Base-by-base conservation (phyloP, 2,113 vertebrate species). In the Haplotaxodon microlepis region DNA sequence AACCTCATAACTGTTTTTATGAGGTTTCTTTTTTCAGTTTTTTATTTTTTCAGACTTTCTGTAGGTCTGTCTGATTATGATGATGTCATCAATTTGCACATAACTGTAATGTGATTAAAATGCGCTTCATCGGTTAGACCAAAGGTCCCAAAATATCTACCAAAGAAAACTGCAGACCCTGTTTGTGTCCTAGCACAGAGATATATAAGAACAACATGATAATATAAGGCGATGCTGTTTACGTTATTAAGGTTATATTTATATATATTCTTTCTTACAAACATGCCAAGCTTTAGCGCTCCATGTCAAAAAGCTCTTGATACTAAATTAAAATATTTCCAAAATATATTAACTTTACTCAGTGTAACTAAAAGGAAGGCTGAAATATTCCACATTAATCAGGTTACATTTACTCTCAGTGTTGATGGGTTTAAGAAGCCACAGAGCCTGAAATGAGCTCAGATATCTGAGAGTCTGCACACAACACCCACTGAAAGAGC, bases 121-220 rank as follows among this genome's bases (percentile, higher is more conserved):
- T 6, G 56, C 0, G 27, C 27, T 59, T 6, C 54, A 27, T 14
- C 12, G 8, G 2, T 61, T 61, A 1, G 0, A 61, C 8, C 16
- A 6, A 34, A 61, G 57, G 29, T 1, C 0, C 0, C 5, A 10
- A 61, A 61, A 61, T 61, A 61, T 31, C 29, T 61, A 61, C 57
- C 57, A 61, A 34, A 61, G 57, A 63, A 19, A 63, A 19, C 59
- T 3, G 59, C 59, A 63, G 29, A 63, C 3, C 5, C 0, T 4
- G 59, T 19, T 63, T 63, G 16, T 4, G 31, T 63, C 0, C 29
- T 0, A 19, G 29, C 29, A 63, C 16, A 61, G 29, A 61, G 59
- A 0, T 1, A 31, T 4, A 61, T 19, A 19, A 61, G 57, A 34
- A 17, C 5, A 61, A 4, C 57, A 10, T 61, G 27, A 10, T 61